Evolutionary conservation across 2,888 invertebrate genomes (phyloP).

Genomic region (Metacarcinus magister): DNA sequence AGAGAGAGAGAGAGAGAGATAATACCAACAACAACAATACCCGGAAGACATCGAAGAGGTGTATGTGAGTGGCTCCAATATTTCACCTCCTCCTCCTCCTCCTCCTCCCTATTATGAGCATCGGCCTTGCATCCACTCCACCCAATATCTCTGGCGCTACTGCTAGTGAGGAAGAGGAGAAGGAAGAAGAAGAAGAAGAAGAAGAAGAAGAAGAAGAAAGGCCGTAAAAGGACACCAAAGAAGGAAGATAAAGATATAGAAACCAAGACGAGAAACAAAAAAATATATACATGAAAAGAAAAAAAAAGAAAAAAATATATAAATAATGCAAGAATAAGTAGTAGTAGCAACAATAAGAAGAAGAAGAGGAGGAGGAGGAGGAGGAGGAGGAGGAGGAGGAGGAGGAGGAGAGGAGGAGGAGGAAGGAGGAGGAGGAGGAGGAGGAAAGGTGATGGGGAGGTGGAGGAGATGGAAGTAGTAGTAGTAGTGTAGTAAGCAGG

Average conservation of each 20-base stretch:
- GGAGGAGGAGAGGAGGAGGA: neutral
- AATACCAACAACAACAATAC: neutral
- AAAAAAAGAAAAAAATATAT: no score
- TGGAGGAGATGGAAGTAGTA: neutral
- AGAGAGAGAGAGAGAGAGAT: conserved; percentile 27
- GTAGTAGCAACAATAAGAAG: no score
- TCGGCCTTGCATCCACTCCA: neutral
- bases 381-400: neutral
- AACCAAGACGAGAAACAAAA: no score
- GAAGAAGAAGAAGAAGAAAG: neutral
- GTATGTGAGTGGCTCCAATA: neutral
- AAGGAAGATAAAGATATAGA: no score
- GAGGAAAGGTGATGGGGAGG: neutral
- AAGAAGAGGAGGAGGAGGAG: no score
- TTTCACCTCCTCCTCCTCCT: neutral
- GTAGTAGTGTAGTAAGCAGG: neutral
- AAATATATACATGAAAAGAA: no score
- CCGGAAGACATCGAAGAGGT: neutral
- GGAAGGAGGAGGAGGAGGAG: neutral
- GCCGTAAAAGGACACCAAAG: neutral
- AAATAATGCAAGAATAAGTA: no score
- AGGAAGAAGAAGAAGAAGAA: neutral
- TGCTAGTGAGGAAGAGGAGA: neutral
- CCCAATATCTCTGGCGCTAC: neutral
- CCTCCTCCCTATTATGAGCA: neutral